A percentile compares a stretch with the other conserved stretches of the same genome.
These are phyloP conservation scores for Synodontis membranacea DNA, from an alignment of 2,113 vertebrate genomes.

Conservation along the genomic window DNA sequence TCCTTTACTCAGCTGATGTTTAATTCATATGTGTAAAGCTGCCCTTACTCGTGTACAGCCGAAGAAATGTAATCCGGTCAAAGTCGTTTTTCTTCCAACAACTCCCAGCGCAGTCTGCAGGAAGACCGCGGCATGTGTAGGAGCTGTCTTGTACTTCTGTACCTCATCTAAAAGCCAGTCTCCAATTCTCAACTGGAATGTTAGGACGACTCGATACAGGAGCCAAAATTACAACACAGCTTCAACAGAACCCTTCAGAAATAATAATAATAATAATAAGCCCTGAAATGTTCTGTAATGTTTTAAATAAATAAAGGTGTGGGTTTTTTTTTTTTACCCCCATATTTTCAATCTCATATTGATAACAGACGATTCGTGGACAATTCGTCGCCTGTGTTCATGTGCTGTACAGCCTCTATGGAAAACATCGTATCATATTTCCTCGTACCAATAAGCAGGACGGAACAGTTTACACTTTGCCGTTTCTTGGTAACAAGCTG, in stretches of 20 bases:
- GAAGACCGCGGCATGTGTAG: constrained; percentile 18
- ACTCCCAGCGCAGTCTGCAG: constrained; percentile 22
- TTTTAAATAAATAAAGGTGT: background rate
- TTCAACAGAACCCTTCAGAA: background rate
- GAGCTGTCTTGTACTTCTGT: constrained; percentile 25
- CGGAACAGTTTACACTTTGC: background rate
- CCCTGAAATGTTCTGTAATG: background rate
- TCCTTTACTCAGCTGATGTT: constrained; percentile 21
- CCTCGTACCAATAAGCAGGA: background rate
- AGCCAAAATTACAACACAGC: background rate
- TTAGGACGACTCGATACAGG: background rate
- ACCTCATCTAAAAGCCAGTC: constrained; percentile 8
- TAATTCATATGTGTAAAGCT: constrained; percentile 48
- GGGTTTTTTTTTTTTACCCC: no score
- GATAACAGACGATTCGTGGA: background rate
- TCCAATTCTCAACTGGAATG: constrained; percentile 1
- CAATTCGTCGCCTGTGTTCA: background rate
- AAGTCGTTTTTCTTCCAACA: constrained; percentile 37
- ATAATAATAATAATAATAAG: background rate
- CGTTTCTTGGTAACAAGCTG: background rate
- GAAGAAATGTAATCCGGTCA: constrained; percentile 28
- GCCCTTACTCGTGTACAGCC: constrained; percentile 16
- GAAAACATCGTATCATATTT: background rate
- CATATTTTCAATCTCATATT: background rate
- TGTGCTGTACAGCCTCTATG: background rate